phyloP scores from a whole-genome alignment of 2,888 invertebrate species.

The Ptilodon capucinus region DNA sequence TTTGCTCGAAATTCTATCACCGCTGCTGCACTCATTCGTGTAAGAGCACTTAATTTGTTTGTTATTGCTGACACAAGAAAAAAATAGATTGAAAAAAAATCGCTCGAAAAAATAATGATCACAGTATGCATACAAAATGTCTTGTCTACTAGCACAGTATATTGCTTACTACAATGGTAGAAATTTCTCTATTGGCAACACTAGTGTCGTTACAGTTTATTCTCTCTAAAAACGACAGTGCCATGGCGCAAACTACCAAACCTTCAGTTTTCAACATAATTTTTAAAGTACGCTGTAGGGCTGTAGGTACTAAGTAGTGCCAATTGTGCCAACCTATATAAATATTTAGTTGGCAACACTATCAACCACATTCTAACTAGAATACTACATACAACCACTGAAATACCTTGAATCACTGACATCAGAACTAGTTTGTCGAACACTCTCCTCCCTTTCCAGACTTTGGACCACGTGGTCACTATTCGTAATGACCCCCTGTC shows the following conservation, averaged over 20 bases:
- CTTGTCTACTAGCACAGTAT: too few species aligned
- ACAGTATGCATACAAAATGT: too few species aligned
- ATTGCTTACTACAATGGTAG: not conserved
- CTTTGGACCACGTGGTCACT: constrained; percentile 3
- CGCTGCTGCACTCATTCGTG: constrained; percentile 26
- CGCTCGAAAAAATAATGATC: not conserved
- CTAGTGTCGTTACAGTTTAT: too few species aligned
- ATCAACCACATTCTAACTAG: too few species aligned
- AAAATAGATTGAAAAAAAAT: constrained; percentile 6
- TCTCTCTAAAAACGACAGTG: too few species aligned
- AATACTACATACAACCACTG: not conserved
- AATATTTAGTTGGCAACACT: too few species aligned
- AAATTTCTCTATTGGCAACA: not conserved
- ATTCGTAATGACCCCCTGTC: constrained; percentile 41
- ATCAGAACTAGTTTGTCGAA: constrained; percentile 10
- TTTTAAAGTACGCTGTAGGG: too few species aligned
- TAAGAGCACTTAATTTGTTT: constrained; percentile 17
- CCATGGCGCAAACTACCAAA: too few species aligned
- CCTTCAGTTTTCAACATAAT: too few species aligned
- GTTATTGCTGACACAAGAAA: constrained; percentile 21
- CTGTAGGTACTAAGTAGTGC: too few species aligned
- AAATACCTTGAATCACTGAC: constrained; percentile 43
- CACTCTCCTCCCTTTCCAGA: constrained; percentile 13
- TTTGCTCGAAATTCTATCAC: constrained; percentile 23
- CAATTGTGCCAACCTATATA: too few species aligned